A percentile compares a stretch with the other conserved stretches of the same genome.
Evolutionary conservation across 2,113 vertebrate genomes (phyloP).

Genomic region (Corynorhinus townsendii): DNA sequence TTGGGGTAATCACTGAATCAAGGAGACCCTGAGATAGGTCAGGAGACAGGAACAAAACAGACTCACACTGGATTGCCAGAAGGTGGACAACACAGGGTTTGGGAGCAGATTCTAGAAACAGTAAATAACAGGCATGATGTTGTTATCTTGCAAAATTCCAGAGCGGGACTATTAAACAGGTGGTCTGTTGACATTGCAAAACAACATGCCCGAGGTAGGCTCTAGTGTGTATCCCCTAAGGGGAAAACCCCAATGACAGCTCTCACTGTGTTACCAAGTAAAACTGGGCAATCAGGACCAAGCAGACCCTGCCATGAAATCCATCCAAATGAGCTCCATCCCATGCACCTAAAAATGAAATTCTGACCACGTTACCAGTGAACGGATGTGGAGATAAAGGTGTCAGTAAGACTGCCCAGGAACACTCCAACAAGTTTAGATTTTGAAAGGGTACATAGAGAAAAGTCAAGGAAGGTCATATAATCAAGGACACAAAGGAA

Average conservation of each 20-base stretch:
- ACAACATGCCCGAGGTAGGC: background rate
- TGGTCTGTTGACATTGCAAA: background rate
- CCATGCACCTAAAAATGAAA: background rate
- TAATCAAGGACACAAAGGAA: conserved; percentile 13
- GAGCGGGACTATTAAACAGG: background rate
- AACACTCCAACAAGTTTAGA: background rate
- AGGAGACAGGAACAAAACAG: background rate
- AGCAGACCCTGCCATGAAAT: too few species aligned
- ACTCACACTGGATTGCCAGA: background rate
- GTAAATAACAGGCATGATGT: background rate
- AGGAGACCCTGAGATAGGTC: background rate
- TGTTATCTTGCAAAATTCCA: background rate
- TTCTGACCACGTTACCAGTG: background rate
- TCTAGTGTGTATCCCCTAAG: background rate
- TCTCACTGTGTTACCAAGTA: too few species aligned
- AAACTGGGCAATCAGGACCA: too few species aligned
- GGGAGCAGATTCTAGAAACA: background rate
- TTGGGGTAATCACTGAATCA: background rate
- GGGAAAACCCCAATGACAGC: too few species aligned
- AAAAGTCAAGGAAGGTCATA: background rate
- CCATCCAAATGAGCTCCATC: background rate
- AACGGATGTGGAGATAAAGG: background rate
- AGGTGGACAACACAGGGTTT: rapidly evolving
- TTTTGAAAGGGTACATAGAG: background rate
- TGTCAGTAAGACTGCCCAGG: background rate